Evolutionary conservation across 2,113 vertebrate species (phyloP).

Genomic region (Delphinus delphis): DNA sequence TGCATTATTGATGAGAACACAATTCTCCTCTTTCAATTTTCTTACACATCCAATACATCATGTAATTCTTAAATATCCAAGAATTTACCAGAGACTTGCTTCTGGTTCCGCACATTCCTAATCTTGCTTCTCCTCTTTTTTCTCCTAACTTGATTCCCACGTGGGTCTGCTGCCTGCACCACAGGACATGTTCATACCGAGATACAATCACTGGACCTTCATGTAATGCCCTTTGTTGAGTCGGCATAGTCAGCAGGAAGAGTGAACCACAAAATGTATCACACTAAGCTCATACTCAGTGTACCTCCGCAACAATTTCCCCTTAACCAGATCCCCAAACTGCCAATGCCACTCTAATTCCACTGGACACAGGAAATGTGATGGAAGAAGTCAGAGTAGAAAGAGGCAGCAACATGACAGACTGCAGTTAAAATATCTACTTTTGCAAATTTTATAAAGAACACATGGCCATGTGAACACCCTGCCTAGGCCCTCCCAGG

Average conservation of each 20-base stretch:
- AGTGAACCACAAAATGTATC: background rate
- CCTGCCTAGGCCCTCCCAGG: background rate
- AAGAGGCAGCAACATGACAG: too few relatives aligned
- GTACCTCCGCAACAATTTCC: background rate
- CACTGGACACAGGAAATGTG: fast-evolving
- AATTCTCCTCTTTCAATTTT: background rate
- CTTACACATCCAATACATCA: background rate
- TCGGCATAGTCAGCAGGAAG: background rate
- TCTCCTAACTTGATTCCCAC: background rate
- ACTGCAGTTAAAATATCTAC: background rate
- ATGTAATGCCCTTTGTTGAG: background rate
- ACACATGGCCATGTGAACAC: fast-evolving
- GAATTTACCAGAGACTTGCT: too few relatives aligned
- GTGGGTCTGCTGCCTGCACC: fast-evolving
- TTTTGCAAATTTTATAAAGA: background rate
- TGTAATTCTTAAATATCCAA: background rate
- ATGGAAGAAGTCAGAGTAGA: background rate
- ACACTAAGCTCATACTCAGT: background rate
- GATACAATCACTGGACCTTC: fast-evolving
- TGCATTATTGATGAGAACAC: background rate
- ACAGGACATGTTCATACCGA: fast-evolving
- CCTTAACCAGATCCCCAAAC: background rate
- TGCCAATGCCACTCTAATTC: background rate
- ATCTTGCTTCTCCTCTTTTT: background rate
- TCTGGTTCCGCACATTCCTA: background rate